Evolutionary conservation across 2,888 invertebrate species (phyloP).

Genomic region (Helobdella robusta): DNA sequence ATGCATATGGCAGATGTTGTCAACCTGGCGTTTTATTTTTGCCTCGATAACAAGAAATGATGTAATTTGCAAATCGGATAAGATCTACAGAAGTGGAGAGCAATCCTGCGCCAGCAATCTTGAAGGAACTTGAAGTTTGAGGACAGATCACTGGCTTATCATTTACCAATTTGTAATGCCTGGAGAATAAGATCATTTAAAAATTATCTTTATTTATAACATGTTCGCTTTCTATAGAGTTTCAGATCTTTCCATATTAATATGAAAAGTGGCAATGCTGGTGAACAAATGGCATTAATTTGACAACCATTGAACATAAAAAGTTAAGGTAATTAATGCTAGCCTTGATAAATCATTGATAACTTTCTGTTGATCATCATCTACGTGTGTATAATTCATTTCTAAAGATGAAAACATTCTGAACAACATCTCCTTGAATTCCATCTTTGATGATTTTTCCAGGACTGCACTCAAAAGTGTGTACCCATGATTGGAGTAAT

Average conservation of each 20-base stretch:
- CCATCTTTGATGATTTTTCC: conserved; percentile 49
- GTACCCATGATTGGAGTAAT: conserved; percentile 56
- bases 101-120: conserved; percentile 58
- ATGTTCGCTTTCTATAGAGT: too few species aligned
- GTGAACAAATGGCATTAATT: too few species aligned
- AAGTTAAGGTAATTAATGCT: background rate
- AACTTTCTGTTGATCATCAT: conserved; percentile 45
- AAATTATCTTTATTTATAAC: too few species aligned
- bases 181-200: conserved; percentile 39
- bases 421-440: background rate
- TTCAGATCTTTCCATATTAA: too few species aligned
- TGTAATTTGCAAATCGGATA: conserved; percentile 53
- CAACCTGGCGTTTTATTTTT: too few species aligned
- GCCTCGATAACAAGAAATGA: background rate
- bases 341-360: conserved; percentile 54
- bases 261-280: too few species aligned
- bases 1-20: too few species aligned
- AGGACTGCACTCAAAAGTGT: conserved; percentile 55
- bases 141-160: conserved; percentile 53
- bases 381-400: conserved; percentile 14
- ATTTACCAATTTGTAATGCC: conserved; percentile 50
- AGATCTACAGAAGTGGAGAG: conserved; percentile 54
- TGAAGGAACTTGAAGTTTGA: conserved; percentile 56
- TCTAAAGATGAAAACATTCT: conserved; percentile 13
- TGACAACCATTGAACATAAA: too few species aligned